Percentiles rank a stretch among this genome's conserved stretches.
Evolutionary conservation across 2,113 vertebrate genomes (phyloP).

Genomic region (Aplodontia rufa): DNA sequence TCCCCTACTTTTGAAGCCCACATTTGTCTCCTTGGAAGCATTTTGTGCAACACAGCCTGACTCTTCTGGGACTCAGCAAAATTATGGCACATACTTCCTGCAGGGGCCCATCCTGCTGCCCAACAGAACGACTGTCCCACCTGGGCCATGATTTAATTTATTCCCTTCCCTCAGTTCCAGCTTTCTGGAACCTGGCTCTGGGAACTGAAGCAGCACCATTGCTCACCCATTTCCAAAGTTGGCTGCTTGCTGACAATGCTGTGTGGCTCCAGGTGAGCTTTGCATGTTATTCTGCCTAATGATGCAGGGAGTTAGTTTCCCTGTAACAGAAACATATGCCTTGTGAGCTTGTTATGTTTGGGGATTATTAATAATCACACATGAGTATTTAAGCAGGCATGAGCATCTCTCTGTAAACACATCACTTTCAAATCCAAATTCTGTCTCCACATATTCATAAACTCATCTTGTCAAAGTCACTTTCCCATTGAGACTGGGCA

Average conservation of each 20-base stretch:
- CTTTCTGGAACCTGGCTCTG: background rate
- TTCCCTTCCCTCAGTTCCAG: conserved; percentile 41
- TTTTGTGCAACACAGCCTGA: background rate
- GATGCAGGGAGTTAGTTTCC: conserved; percentile 23
- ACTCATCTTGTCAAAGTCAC: conserved; percentile 19
- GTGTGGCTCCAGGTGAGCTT: conserved; percentile 10
- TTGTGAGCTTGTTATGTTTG: conserved; percentile 39
- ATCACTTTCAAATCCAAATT: conserved; percentile 63
- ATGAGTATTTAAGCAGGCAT: conserved; percentile 58
- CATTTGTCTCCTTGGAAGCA: conserved; percentile 48
- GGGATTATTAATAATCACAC: conserved; percentile 65
- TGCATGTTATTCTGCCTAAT: background rate
- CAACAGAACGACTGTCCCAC: conserved; percentile 51
- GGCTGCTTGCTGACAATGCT: conserved; percentile 1
- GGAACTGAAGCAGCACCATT: background rate
- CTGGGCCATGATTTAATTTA: conserved; percentile 67
- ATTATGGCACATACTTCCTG: conserved; percentile 14
- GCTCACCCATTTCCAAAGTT: background rate
- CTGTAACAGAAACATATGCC: conserved; percentile 65
- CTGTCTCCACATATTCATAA: conserved; percentile 43
- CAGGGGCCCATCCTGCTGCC: background rate
- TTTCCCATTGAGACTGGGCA: background rate
- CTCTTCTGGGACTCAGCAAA: background rate
- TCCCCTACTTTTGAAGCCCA: background rate
- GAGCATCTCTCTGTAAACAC: conserved; percentile 42